Evolutionary conservation across 2,797 vertebrate genomes (phyloP).

Genomic region (Zalophus californianus): DNA sequence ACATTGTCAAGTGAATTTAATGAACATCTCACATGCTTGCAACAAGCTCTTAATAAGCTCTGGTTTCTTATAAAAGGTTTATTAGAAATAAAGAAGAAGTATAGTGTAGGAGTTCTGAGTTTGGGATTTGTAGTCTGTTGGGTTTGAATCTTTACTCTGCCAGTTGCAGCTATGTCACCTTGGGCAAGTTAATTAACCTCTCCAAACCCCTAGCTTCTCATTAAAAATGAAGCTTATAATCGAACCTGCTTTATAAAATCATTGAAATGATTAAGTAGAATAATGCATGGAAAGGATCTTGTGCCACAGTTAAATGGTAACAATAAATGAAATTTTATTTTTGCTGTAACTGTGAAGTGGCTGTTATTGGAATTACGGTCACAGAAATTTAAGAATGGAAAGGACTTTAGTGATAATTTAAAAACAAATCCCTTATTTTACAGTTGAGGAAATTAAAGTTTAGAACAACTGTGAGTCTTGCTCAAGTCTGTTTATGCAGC

Average conservation of each 20-base stretch:
- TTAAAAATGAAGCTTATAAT: slow-evolving; percentile 32
- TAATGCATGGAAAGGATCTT: background rate
- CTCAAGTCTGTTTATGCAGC: background rate
- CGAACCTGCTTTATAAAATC: background rate
- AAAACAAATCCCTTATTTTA: background rate
- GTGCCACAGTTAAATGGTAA: background rate
- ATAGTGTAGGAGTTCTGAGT: background rate
- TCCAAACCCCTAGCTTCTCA: background rate
- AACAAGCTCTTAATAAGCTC: background rate
- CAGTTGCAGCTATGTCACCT: background rate
- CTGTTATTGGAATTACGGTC: background rate
- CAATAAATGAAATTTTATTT: background rate
- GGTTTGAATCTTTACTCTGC: background rate
- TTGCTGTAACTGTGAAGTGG: background rate
- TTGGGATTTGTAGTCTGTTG: background rate
- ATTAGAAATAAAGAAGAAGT: background rate
- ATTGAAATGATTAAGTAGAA: background rate
- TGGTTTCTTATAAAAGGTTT: background rate
- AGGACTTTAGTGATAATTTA: background rate
- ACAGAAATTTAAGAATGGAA: background rate
- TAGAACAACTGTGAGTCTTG: background rate
- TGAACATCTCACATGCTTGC: background rate
- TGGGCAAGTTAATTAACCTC: background rate
- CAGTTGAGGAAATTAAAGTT: background rate
- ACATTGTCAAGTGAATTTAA: background rate